These are phyloP conservation scores for Psylliodes chrysocephalus DNA, from an alignment of 2,888 invertebrate genomes.

Conservation along the genomic window DNA sequence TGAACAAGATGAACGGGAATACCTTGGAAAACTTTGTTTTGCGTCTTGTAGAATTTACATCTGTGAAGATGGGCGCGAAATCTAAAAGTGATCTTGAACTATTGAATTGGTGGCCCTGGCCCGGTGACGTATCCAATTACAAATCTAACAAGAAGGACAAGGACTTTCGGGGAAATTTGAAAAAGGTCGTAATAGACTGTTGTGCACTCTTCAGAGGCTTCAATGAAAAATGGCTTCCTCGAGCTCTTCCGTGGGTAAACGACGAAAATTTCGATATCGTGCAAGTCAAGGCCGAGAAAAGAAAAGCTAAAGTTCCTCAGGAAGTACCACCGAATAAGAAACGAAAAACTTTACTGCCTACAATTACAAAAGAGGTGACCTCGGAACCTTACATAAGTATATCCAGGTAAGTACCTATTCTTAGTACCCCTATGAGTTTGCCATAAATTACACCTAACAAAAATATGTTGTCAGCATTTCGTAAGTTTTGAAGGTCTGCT, in stretches of 20 bases:
- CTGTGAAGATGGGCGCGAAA: conserved; percentile 27
- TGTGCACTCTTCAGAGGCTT: conserved; percentile 24
- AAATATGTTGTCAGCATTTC: too few species aligned
- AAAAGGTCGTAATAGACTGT: conserved; percentile 26
- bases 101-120: conserved; percentile 22
- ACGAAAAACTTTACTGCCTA: conserved; percentile 17
- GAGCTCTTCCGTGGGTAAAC: not conserved
- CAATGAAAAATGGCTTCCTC: conserved; percentile 28
- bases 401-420: not conserved
- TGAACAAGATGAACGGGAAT: conserved; percentile 20
- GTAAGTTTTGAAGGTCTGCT: too few species aligned
- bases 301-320: conserved; percentile 7
- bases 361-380: not conserved
- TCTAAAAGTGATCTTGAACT: conserved; percentile 16
- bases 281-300: conserved; percentile 14
- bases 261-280: conserved; percentile 28
- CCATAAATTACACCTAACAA: too few species aligned
- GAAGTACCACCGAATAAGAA: conserved; percentile 1
- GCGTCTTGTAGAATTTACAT: conserved; percentile 28
- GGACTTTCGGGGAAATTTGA: conserved; percentile 27
- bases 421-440: too few species aligned
- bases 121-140: conserved; percentile 10
- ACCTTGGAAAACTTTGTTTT: conserved; percentile 27
- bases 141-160: conserved; percentile 13
- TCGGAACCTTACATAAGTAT: not conserved